Base-by-base conservation (phyloP, 2,113 vertebrate genomes). In the Labeo catla region DNA sequence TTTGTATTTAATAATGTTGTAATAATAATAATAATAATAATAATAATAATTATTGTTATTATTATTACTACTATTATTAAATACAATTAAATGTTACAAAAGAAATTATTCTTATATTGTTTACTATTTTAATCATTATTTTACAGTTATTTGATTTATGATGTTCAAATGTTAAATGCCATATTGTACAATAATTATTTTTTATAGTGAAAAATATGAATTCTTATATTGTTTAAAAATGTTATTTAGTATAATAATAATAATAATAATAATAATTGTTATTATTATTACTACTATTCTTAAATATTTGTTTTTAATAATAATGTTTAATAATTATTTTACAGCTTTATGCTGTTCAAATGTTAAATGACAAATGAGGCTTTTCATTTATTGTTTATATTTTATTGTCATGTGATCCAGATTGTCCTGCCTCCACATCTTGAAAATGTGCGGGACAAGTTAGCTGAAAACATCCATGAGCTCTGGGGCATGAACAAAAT, bases 401-500 rank as follows among this genome's bases (percentile, higher is more conserved):
- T 59, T 59, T 81, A 39, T 70, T 79, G 49, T 83, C 84, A 92
- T 85, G 34, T 65, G 49, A 85, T 68, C 45, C 90, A 99, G 98
- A 90, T 98, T 90, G 95, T 96, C 92, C 95, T 99, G 90, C 97
- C 97, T 72, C 95, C 97, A 92, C 97, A 99, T 90, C 95, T 99
- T 88, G 98, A 99, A 92, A 97, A 97, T 90, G 97, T 99, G 81
- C 95, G 97, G 86, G 96, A 98, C 91, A 98, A 95, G 88, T 91
- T 99, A 89, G 98, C 98, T 90, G 98, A 99, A 94, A 99, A 99
- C 89, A 99, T 99, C 89, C 98, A 99, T 4, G 98, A 99, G 85
- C 96, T 99, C 39, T 99, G 98, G 98, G 98, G 96, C 79, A 99
- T 98, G 97, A 99, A 98, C 93, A 99, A 99, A 94, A 99, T 99